Conservation (phyloP, 2,113 vertebrate genomes). For the Empidonax alnorum region DNA sequence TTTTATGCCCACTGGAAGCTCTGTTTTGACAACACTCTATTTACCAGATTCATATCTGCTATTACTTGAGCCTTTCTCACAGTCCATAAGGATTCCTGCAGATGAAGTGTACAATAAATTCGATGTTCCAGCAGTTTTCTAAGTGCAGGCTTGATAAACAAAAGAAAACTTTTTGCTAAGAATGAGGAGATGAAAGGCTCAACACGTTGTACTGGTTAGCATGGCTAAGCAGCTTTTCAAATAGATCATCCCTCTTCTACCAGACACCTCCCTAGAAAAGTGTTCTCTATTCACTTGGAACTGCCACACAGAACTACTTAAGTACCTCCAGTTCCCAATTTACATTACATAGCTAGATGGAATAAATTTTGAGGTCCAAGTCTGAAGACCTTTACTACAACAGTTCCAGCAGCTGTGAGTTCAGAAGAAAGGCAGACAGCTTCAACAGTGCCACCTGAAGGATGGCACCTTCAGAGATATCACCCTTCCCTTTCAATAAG, state of each 20-base stretch:
- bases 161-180: neutral
- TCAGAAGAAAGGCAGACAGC: neutral
- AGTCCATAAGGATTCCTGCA: neutral
- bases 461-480: neutral
- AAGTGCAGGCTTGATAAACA: neutral
- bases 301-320: neutral
- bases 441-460: neutral
- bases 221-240: neutral
- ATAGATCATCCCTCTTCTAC: neutral
- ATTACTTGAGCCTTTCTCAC: neutral
- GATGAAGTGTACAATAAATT: neutral
- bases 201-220: fast-evolving
- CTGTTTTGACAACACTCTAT: neutral
- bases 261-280: neutral
- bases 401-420: neutral
- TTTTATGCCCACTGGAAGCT: neutral
- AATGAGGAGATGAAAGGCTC: neutral
- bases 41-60: neutral
- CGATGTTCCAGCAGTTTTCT: neutral
- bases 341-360: fast-evolving
- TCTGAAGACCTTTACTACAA: neutral
- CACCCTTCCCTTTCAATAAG: neutral
- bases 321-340: neutral
- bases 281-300: neutral
- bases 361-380: neutral